Conservation (phyloP, 2,888 invertebrate genomes). For the Conchocele bisecta region DNA sequence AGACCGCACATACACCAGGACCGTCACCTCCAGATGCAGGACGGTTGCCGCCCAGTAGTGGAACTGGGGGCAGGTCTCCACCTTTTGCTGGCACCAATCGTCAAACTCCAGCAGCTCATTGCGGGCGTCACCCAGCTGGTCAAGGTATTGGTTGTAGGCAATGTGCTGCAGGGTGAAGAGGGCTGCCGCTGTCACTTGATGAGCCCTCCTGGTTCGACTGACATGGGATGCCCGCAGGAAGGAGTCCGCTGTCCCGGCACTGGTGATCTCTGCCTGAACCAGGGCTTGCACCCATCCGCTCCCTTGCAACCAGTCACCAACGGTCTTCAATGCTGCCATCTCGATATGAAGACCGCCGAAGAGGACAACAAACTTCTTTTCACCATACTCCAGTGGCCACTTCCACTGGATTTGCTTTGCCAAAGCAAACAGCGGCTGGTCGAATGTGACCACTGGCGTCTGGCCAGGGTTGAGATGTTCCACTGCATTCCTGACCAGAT, state of each 20-base stretch:
- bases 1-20: conserved; percentile 33
- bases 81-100: conserved; percentile 4
- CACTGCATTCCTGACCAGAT: conserved; percentile 1
- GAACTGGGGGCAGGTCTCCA: conserved; percentile 32
- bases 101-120: too few relatives aligned
- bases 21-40: conserved; percentile 20
- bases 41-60: conserved; percentile 34
- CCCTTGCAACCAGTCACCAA: conserved; percentile 61
- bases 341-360: conserved; percentile 75
- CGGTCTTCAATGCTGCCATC: conserved; percentile 62
- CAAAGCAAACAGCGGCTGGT: conserved; percentile 65
- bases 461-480: conserved; percentile 55
- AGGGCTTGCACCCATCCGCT: conserved; percentile 67
- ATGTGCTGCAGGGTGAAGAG: conserved; percentile 9
- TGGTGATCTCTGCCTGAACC: conserved; percentile 26
- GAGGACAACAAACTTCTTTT: conserved; percentile 66
- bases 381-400: conserved; percentile 59
- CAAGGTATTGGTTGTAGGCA: background rate
- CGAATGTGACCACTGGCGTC: conserved; percentile 54
- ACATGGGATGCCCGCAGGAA: conserved; percentile 34
- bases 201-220: conserved; percentile 7
- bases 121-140: too few relatives aligned
- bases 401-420: conserved; percentile 62
- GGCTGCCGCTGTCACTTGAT: conserved; percentile 23
- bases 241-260: conserved; percentile 37